These are phyloP conservation scores for Pterostichus madidus DNA, from an alignment of 2,888 invertebrate species.

Conservation along the genomic window DNA sequence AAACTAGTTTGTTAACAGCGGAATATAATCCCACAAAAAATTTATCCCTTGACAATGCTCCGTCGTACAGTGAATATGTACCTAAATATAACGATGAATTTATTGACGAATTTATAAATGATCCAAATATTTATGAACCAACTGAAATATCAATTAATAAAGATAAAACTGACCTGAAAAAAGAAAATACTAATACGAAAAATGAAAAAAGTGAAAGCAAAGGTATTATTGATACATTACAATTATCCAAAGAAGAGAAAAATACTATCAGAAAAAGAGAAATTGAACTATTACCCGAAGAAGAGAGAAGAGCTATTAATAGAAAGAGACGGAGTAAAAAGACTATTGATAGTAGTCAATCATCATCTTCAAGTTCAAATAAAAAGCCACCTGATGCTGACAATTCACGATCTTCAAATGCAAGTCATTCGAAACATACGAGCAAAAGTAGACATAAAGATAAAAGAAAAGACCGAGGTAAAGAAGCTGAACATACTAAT, in stretches of 20 bases:
- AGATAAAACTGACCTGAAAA: neutral
- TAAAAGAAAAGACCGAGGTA: slow-evolving; percentile 27
- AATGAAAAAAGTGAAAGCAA: slow-evolving; percentile 15
- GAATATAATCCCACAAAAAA: slow-evolving; percentile 59
- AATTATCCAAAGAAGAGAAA: slow-evolving; percentile 9
- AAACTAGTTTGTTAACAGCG: neutral
- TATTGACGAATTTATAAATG: slow-evolving; percentile 60
- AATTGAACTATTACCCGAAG: neutral
- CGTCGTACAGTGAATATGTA: slow-evolving; percentile 46
- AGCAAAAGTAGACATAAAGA: slow-evolving; percentile 51
- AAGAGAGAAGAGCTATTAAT: neutral
- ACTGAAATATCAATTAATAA: slow-evolving; percentile 39
- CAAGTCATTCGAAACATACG: slow-evolving; percentile 32
- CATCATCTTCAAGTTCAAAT: slow-evolving; percentile 13
- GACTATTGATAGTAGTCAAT: slow-evolving; percentile 1
- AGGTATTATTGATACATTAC: neutral
- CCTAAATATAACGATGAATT: slow-evolving; percentile 61
- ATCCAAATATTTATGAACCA: slow-evolving; percentile 61
- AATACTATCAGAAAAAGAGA: slow-evolving; percentile 2
- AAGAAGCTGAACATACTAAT: slow-evolving; percentile 20
- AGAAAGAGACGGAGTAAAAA: neutral
- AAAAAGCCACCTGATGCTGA: slow-evolving; percentile 25
- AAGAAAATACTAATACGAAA: slow-evolving; percentile 3
- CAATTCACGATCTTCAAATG: slow-evolving; percentile 2
- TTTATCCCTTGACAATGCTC: slow-evolving; percentile 11